Evolutionary conservation across 2,888 invertebrate genomes (phyloP).

Genomic region (Myopa tessellatipennis): DNA sequence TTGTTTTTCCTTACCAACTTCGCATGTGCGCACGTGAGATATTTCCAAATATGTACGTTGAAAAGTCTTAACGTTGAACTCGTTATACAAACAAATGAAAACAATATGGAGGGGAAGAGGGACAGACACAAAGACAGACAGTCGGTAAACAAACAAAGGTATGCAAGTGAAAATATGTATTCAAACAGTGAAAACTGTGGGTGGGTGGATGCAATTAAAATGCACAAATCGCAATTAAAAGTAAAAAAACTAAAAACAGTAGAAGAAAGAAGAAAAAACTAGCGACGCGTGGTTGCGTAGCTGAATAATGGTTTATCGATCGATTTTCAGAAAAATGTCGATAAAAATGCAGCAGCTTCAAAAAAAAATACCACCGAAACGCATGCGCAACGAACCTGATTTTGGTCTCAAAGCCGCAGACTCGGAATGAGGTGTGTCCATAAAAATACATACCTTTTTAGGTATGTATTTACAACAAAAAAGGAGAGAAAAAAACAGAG

Average conservation of each 20-base stretch:
- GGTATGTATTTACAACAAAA: too few species aligned
- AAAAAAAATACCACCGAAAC: neutral
- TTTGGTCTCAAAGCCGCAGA: neutral
- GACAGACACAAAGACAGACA: constrained; percentile 5
- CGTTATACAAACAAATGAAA: too few species aligned
- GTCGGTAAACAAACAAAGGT: neutral
- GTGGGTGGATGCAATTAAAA: neutral
- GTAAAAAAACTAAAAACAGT: neutral
- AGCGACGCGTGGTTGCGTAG: neutral
- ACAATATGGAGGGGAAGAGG: too few species aligned
- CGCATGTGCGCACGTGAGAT: neutral
- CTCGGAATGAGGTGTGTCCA: too few species aligned
- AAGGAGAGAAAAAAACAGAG: too few species aligned
- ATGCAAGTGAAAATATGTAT: constrained; percentile 10
- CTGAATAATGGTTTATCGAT: neutral
- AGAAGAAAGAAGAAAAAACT: neutral
- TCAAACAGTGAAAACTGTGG: constrained; percentile 9
- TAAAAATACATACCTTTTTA: too few species aligned
- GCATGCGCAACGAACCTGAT: neutral
- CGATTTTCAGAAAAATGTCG: neutral
- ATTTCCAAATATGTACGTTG: neutral
- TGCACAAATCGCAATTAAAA: constrained; percentile 1
- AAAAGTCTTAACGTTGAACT: too few species aligned
- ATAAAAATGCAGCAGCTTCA: neutral
- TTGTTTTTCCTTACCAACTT: too few species aligned